These are phyloP conservation scores for Etheostoma nigrum DNA, from an alignment of 2,797 vertebrate species.

Conservation along the genomic window DNA sequence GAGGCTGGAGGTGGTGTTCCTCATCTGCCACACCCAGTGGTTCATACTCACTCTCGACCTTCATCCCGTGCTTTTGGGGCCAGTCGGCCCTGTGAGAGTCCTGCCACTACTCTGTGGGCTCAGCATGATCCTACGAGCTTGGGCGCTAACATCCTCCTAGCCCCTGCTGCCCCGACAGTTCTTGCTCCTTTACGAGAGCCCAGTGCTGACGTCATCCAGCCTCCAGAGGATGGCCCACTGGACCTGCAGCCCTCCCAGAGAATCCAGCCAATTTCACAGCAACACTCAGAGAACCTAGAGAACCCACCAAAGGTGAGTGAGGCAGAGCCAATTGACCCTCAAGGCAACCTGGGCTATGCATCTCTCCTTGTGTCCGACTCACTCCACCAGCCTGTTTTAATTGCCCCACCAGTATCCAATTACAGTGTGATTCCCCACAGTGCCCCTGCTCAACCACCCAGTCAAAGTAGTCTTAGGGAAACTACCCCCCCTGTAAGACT, in stretches of 20 bases:
- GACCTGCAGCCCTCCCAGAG: conserved; percentile 80
- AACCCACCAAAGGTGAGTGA: conserved; percentile 95
- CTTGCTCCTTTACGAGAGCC: conserved; percentile 87
- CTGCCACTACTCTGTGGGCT: conserved; percentile 96
- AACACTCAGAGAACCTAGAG: conserved; percentile 93
- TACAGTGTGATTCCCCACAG: conserved; percentile 87
- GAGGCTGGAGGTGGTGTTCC: conserved; percentile 54
- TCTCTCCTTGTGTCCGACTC: conserved; percentile 91
- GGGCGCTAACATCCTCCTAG: conserved; percentile 90
- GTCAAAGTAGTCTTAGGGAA: conserved; percentile 81
- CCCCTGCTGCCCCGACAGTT: conserved; percentile 93
- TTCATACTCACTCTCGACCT: conserved; percentile 84
- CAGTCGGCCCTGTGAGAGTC: conserved; percentile 93
- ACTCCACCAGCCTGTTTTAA: conserved; percentile 90
- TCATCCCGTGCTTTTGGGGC: conserved; percentile 86
- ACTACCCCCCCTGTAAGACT: conserved; percentile 62
- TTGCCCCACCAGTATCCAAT: conserved; percentile 93
- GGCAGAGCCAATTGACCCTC: conserved; percentile 83
- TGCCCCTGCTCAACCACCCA: conserved; percentile 78
- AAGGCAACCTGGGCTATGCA: conserved; percentile 92
- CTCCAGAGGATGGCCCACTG: conserved; percentile 88
- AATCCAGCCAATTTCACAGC: conserved; percentile 69
- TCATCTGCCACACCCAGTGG: conserved; percentile 59
- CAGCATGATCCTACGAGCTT: conserved; percentile 92
- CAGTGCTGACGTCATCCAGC: conserved; percentile 89